Evolutionary conservation across 2,888 invertebrate species (phyloP).

Genomic region (Punctoribates punctum): DNA sequence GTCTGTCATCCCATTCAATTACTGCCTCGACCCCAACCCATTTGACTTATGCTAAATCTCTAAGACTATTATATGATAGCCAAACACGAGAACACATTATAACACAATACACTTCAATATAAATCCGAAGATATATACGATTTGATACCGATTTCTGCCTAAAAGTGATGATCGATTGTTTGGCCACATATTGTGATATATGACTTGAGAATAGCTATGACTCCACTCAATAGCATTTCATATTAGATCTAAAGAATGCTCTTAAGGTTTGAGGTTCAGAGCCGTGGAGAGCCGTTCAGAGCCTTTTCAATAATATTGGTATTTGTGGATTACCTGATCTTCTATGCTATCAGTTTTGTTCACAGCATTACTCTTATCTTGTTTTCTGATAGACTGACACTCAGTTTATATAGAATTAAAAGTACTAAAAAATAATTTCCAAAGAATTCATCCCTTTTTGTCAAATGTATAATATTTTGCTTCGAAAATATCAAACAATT

Average conservation of each 20-base stretch:
- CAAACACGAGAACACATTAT: no score
- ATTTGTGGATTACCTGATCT: neutral
- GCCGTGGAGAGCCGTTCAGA: no score
- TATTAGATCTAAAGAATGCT: neutral
- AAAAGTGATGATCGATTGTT: neutral
- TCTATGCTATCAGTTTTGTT: neutral
- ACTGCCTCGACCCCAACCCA: neutral
- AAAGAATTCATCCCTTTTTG: no score
- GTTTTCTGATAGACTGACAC: no score
- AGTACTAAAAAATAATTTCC: no score
- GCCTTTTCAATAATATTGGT: slow-evolving; percentile 2
- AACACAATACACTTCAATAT: no score
- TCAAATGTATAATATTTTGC: no score
- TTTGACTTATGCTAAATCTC: neutral
- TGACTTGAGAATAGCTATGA: neutral
- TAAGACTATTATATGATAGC: neutral
- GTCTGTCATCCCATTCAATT: slow-evolving; percentile 22
- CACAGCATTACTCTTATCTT: neutral
- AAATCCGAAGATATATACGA: no score
- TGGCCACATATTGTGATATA: slow-evolving; percentile 25
- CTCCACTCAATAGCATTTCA: neutral
- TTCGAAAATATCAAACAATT: no score
- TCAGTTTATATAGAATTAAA: no score
- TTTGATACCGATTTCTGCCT: neutral
- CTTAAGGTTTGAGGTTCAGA: neutral